Base-by-base conservation (phyloP, 2,113 vertebrate species). In the Caranx ignobilis region DNA sequence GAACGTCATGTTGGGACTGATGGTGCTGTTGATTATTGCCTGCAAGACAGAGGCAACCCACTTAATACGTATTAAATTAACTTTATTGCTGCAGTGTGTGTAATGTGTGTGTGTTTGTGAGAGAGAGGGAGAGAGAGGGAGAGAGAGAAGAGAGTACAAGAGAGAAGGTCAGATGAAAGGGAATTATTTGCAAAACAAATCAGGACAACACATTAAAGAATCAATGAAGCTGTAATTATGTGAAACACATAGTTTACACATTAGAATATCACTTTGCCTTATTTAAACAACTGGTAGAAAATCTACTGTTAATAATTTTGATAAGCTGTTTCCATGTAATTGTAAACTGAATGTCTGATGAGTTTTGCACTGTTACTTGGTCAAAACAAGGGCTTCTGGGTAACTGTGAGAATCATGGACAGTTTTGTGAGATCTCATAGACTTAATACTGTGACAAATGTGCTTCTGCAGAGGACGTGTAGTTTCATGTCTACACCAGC, bases 21-120 rank as follows among this genome's bases (percentile, higher is more conserved):
- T 99, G 89, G 98, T 99, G 95, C 98, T 99, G 94, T 99, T 99
- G 95, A 99, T 99, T 97, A 99, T 99, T 96, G 98, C 98, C 98
- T 99, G 91, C n/a, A 90, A 95, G 62, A 81, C 19, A 94, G 87
- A 94, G 81, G 60, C 75, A 71, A 34, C 54, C 32, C 60, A 79
- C n/a, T 81, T 84, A 80, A 71, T 75, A 84, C 64, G 85, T 34
- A 62, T 88, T 72, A 37, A 41, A 57, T 78, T 11, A 79, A 69
- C 47, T 56, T 59, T 50, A 79, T 76, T 26, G 55, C 55, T 64
- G 55, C 66, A 60, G 19, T 62, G 81, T 62, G 35, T 45, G 19
- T 47, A 31, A 32, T 62, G 7, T 61, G 7, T 31, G 32, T 37
- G 12, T 15, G 16, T 52, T 6, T 26, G 16, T 48, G 39, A 10